A percentile compares a stretch with the other conserved stretches of the same genome.
Conservation (phyloP, 1,140 invertebrate species). For the Macrotrachela quadricornifera region DNA sequence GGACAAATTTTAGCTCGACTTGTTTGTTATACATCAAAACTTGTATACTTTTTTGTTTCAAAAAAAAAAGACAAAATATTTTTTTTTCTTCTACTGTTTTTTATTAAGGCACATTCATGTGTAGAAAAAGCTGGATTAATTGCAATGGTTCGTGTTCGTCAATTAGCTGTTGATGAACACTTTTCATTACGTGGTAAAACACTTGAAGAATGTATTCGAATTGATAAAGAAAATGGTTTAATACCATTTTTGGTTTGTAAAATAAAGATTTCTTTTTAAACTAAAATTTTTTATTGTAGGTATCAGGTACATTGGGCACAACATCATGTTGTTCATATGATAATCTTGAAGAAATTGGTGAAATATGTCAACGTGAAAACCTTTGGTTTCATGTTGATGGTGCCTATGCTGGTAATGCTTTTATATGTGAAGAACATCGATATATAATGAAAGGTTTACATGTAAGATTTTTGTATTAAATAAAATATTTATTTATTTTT, state of each 20-base stretch:
- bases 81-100: background rate
- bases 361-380: conserved; percentile 47
- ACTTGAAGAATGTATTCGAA: conserved; percentile 51
- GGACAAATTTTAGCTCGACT: conserved; percentile 75
- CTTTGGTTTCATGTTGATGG: conserved; percentile 83
- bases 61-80: background rate
- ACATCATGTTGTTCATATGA: conserved; percentile 76
- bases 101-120: conserved; percentile 19
- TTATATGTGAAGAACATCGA: conserved; percentile 78
- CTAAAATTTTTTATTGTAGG: conserved; percentile 28
- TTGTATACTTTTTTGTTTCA: conserved; percentile 22
- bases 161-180: conserved; percentile 82
- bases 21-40: conserved; percentile 57
- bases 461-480: conserved; percentile 5
- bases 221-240: conserved; percentile 38
- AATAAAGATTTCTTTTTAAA: background rate
- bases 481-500: background rate
- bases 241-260: conserved; percentile 82
- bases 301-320: conserved; percentile 65
- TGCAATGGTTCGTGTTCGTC: conserved; percentile 80
- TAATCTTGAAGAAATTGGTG: conserved; percentile 57
- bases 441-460: conserved; percentile 69
- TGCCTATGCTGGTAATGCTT: conserved; percentile 65
- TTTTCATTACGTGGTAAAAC: conserved; percentile 68
- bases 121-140: conserved; percentile 99